phyloP scores from a whole-genome alignment of 2,797 vertebrate genomes.

The Tenualosa ilisha region DNA sequence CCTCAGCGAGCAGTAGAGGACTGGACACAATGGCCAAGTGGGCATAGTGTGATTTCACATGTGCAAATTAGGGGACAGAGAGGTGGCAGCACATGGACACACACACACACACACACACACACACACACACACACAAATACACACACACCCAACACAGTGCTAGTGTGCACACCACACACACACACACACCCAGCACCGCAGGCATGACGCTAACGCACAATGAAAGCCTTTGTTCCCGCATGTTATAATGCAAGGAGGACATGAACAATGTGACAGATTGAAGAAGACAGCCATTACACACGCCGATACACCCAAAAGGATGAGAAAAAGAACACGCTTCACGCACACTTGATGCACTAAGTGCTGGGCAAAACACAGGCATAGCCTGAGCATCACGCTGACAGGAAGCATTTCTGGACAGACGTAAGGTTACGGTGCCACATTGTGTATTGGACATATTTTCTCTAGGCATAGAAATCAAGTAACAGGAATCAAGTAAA shows the following conservation, averaged over 20 bases:
- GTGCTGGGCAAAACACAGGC: background rate
- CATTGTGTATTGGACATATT: too few relatives aligned
- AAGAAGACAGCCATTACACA: background rate
- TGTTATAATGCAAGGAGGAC: background rate
- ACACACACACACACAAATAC: background rate
- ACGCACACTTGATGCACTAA: background rate
- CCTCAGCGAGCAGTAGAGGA: too few relatives aligned
- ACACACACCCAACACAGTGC: constrained; percentile 8
- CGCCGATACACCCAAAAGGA: background rate
- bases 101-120: constrained; percentile 14
- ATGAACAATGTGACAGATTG: background rate
- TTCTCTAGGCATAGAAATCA: too few relatives aligned
- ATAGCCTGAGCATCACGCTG: background rate
- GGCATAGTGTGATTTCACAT: too few relatives aligned
- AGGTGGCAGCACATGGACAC: background rate
- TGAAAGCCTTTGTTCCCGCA: background rate
- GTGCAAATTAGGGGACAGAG: background rate
- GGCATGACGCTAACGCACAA: background rate
- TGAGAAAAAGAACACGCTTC: background rate
- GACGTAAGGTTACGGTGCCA: background rate
- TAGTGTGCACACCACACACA: background rate
- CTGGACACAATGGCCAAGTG: too few relatives aligned
- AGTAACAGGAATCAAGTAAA: too few relatives aligned
- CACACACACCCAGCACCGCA: background rate
- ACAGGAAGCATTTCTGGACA: background rate